Evolutionary conservation across 2,888 invertebrate species (phyloP).

Genomic region (Cheilosia vulpina): DNA sequence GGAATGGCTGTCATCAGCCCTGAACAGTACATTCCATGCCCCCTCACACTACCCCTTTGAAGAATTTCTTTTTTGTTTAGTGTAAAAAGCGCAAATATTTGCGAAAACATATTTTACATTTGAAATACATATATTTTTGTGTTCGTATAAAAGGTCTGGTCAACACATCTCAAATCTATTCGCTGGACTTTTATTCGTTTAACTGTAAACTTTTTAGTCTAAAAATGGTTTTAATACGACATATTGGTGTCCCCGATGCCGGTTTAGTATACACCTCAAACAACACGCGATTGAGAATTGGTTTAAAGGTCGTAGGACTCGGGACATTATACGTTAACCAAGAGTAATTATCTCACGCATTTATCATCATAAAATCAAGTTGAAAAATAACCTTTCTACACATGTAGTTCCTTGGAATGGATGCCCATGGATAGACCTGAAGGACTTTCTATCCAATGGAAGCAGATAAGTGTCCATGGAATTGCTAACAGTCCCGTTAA

Average conservation of each 20-base stretch:
- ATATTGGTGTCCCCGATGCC: conserved; percentile 80
- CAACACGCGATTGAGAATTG: conserved; percentile 81
- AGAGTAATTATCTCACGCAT: conserved; percentile 78
- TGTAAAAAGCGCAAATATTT: conserved; percentile 44
- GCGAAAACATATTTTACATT: neutral
- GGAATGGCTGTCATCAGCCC: conserved; percentile 30
- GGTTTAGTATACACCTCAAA: conserved; percentile 81
- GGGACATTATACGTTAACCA: conserved; percentile 82
- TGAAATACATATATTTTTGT: conserved; percentile 27
- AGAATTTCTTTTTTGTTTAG: conserved; percentile 24
- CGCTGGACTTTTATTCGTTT: neutral
- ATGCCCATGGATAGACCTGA: conserved; percentile 80
- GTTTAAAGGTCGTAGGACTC: conserved; percentile 79
- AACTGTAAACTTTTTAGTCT: conserved; percentile 1
- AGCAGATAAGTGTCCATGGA: conserved; percentile 82
- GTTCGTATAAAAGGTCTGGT: conserved; percentile 14
- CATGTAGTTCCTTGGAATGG: conserved; percentile 81
- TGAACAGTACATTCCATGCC: conserved; percentile 23
- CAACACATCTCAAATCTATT: neutral
- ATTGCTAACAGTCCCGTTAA: conserved; percentile 81
- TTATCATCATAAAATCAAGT: conserved; percentile 1
- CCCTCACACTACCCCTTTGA: neutral
- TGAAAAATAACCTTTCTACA: conserved; percentile 20
- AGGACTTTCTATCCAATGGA: conserved; percentile 82
- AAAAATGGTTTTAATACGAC: conserved; percentile 81